phyloP scores from a whole-genome alignment of 2,888 invertebrate species.

The Clostera curtula region DNA sequence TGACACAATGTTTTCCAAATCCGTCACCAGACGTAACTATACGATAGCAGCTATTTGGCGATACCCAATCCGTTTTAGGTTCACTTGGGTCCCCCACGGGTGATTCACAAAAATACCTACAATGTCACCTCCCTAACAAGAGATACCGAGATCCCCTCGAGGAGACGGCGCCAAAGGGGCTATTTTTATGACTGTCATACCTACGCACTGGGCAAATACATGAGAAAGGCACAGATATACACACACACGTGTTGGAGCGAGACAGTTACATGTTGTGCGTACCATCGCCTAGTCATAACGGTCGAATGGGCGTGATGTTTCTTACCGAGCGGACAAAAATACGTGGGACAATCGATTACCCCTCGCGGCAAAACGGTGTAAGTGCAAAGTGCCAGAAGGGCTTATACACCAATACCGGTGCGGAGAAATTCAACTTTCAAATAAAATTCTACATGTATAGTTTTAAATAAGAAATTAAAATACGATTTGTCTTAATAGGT shows the following conservation, averaged over 20 bases:
- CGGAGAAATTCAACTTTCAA: too few species aligned
- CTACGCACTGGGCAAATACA: conserved; percentile 71
- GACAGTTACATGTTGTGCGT: conserved; percentile 62
- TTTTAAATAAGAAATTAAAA: too few species aligned
- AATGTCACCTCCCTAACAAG: conserved; percentile 53
- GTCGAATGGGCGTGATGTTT: conserved; percentile 76
- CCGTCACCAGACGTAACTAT: conserved; percentile 2
- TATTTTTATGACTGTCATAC: conserved; percentile 74
- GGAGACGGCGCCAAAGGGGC: conserved; percentile 73
- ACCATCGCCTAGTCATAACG: conserved; percentile 71
- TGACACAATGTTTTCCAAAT: too few species aligned
- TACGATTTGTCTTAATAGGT: too few species aligned
- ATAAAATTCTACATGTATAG: too few species aligned
- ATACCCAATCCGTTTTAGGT: too few species aligned
- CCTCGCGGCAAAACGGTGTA: conserved; percentile 47
- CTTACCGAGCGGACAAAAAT: conserved; percentile 74
- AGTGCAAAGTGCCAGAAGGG: conserved; percentile 27
- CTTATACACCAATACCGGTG: too few species aligned
- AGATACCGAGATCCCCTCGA: conserved; percentile 63
- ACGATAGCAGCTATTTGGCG: conserved; percentile 17
- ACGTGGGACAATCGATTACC: conserved; percentile 69
- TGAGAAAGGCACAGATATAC: conserved; percentile 51
- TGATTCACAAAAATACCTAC: conserved; percentile 41
- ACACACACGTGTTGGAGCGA: conserved; percentile 60
- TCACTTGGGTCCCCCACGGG: too few species aligned